Percentiles rank a stretch among this genome's conserved stretches.
phyloP scores from a whole-genome alignment of 2,797 vertebrate genomes.

The Melanotaenia trifasciata region DNA sequence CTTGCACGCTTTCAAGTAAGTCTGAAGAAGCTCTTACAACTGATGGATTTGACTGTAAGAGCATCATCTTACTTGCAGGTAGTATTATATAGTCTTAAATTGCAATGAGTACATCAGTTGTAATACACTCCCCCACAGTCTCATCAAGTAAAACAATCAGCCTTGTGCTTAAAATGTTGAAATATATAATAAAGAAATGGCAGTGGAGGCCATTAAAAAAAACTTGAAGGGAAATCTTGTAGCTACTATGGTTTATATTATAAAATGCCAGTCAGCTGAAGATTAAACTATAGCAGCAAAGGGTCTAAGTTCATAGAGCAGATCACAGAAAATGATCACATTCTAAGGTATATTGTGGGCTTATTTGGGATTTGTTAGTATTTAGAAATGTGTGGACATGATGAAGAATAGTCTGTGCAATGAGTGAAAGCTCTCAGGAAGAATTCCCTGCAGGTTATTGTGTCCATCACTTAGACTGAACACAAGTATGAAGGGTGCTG shows the following conservation, averaged over 20 bases:
- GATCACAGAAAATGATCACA: not conserved
- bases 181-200: not conserved
- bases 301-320: not conserved
- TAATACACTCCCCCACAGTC: conserved; percentile 3
- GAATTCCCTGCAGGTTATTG: conserved; percentile 37
- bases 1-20: no score
- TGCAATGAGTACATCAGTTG: conserved; percentile 4
- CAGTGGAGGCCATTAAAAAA: conserved; percentile 11
- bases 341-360: not conserved
- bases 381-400: not conserved
- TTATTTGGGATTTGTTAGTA: not conserved
- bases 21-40: not conserved
- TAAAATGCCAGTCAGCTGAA: not conserved
- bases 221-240: not conserved
- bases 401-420: not conserved
- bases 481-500: conserved; percentile 53
- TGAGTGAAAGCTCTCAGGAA: conserved; percentile 11
- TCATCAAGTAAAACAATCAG: conserved; percentile 9
- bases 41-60: not conserved
- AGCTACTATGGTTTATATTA: conserved; percentile 3
- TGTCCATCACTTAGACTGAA: conserved; percentile 36
- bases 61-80: not conserved
- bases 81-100: not conserved
- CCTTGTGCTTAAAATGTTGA: not conserved
- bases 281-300: not conserved